phyloP scores from a whole-genome alignment of 1,140 invertebrate species.

The Onthophagus taurus region DNA sequence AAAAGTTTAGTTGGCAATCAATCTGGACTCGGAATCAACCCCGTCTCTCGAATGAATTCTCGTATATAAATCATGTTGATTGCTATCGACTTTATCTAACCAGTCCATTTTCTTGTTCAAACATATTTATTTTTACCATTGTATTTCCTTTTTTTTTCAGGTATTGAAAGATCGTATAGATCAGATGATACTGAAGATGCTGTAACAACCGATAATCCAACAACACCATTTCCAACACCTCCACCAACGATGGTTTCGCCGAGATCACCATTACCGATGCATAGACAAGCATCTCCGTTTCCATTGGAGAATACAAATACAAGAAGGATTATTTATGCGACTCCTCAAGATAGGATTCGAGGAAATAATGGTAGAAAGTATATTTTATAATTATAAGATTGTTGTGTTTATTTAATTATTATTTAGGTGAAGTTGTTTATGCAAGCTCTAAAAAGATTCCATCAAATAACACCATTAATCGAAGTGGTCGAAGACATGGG shows the following conservation, averaged over 20 bases:
- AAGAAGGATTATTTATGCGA: conserved; percentile 43
- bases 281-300: conserved; percentile 56
- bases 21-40: too few relatives aligned
- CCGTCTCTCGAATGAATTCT: conserved; percentile 2
- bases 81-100: too few relatives aligned
- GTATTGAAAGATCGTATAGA: conserved; percentile 47
- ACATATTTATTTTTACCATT: too few relatives aligned
- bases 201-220: conserved; percentile 41
- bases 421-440: conserved; percentile 41
- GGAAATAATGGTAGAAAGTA: conserved; percentile 29
- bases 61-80: conserved; percentile 12
- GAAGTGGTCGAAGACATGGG: conserved; percentile 29
- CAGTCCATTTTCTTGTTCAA: too few relatives aligned
- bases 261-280: conserved; percentile 41
- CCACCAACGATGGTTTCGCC: conserved; percentile 38
- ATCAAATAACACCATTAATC: conserved; percentile 30
- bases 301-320: conserved; percentile 55
- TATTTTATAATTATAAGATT: conserved; percentile 1
- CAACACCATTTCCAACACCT: conserved; percentile 41
- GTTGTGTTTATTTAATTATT: not conserved
- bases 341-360: conserved; percentile 41
- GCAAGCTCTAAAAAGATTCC: conserved; percentile 40
- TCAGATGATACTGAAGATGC: conserved; percentile 50
- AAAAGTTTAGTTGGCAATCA: too few relatives aligned
- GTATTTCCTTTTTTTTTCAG: conserved; percentile 33